Percentiles rank a stretch among this genome's conserved stretches.
phyloP scores from a whole-genome alignment of 2,888 invertebrate species.

The Cephalotes varians region DNA sequence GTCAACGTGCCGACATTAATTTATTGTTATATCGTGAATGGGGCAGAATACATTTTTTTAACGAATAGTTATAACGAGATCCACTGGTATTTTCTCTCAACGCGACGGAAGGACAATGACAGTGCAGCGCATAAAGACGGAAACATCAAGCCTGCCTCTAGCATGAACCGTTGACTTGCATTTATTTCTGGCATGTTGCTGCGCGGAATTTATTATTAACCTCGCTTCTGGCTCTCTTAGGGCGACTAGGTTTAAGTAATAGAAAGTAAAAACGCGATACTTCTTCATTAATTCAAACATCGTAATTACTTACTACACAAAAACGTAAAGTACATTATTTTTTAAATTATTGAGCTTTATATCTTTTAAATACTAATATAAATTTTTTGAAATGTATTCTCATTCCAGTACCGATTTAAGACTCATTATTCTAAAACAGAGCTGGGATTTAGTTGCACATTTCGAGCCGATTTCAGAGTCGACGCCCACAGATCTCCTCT shows the following conservation, averaged over 20 bases:
- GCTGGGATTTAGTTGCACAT: too few species aligned
- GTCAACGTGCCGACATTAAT: constrained; percentile 70
- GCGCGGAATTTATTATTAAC: constrained; percentile 57
- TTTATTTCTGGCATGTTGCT: constrained; percentile 53
- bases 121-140: constrained; percentile 45
- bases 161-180: constrained; percentile 20
- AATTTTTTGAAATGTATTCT: not conserved
- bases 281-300: not conserved
- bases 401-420: not conserved
- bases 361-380: not conserved
- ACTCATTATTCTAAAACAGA: not conserved
- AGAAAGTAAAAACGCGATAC: not conserved
- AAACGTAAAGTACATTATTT: not conserved
- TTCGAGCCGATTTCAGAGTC: too few species aligned
- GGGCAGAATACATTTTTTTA: constrained; percentile 55
- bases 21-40: constrained; percentile 71
- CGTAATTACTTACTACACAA: not conserved
- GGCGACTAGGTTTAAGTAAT: constrained; percentile 14
- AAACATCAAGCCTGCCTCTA: constrained; percentile 18
- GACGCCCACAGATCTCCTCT: too few species aligned
- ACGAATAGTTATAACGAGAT: constrained; percentile 46
- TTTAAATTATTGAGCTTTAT: not conserved
- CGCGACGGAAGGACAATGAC: constrained; percentile 58
- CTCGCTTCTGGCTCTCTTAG: constrained; percentile 30
- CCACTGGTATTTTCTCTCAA: constrained; percentile 45